These are phyloP conservation scores for Zoanthus sociatus DNA, from an alignment of 92 coral and sea anemone species.

Conservation along the genomic window DNA sequence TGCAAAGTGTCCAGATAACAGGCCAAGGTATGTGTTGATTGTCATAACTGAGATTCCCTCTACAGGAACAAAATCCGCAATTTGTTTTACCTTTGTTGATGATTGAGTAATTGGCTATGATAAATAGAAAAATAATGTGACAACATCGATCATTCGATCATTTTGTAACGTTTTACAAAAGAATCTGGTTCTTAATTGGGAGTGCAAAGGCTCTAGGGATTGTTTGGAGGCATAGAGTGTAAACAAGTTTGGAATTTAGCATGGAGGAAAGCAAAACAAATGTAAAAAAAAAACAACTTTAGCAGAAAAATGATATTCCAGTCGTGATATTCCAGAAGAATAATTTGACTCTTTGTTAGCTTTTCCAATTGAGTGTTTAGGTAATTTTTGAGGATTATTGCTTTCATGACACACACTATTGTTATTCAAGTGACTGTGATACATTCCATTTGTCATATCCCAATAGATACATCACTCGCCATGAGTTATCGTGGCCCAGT, in stretches of 20 bases:
- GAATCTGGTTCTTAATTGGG: background rate
- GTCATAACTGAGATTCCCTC: background rate
- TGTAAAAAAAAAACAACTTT: background rate
- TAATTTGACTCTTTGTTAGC: background rate
- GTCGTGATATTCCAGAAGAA: background rate
- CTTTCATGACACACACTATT: too few relatives aligned
- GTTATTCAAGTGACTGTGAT: too few relatives aligned
- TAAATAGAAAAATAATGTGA: too few relatives aligned
- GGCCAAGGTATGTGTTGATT: slow-evolving; percentile 83
- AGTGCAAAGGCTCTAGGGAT: background rate
- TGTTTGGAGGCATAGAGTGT: background rate
- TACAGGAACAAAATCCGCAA: background rate
- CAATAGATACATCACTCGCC: too few relatives aligned
- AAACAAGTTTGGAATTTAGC: background rate
- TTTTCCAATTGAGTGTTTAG: too few relatives aligned
- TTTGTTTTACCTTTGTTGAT: background rate
- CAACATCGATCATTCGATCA: too few relatives aligned
- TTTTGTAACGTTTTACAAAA: too few relatives aligned
- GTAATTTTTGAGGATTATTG: too few relatives aligned
- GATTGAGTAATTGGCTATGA: too few relatives aligned
- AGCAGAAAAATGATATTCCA: background rate
- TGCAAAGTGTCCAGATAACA: slow-evolving; percentile 86
- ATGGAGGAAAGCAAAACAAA: background rate
- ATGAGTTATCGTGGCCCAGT: too few relatives aligned
- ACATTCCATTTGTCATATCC: too few relatives aligned